Percentiles rank a stretch among this genome's conserved stretches.
These are phyloP conservation scores for Spea hammondii DNA, from an alignment of 2,797 vertebrate species.

Conservation along the genomic window DNA sequence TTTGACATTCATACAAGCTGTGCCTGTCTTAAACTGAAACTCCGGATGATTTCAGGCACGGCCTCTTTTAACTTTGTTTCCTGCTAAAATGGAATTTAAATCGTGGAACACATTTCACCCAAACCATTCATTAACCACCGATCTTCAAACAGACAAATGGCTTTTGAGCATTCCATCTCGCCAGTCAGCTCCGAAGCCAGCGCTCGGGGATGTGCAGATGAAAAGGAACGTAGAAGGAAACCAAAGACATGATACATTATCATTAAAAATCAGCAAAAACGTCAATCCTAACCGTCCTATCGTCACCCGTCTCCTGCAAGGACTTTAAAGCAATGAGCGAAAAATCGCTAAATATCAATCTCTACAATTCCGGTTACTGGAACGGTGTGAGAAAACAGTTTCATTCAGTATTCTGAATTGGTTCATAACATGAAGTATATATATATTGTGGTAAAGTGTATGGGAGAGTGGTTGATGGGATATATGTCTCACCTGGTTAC, in stretches of 20 bases:
- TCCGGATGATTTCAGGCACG: constrained; percentile 28
- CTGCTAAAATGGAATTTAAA: constrained; percentile 37
- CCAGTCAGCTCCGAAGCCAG: constrained; percentile 11
- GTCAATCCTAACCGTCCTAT: background rate
- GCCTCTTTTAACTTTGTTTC: constrained; percentile 13
- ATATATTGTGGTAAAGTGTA: too few species aligned
- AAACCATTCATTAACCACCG: constrained; percentile 44
- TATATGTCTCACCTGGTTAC: too few species aligned
- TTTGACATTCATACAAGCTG: constrained; percentile 29
- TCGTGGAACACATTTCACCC: constrained; percentile 24
- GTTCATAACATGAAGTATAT: too few species aligned
- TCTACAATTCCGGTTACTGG: background rate
- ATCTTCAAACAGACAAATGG: constrained; percentile 31
- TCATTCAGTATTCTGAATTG: too few species aligned
- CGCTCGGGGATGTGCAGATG: constrained; percentile 14
- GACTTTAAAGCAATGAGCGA: background rate
- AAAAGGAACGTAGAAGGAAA: background rate
- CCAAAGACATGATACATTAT: constrained; percentile 19
- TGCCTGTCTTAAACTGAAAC: constrained; percentile 11
- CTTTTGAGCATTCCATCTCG: constrained; percentile 16
- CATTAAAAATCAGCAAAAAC: constrained; percentile 35
- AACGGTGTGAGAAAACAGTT: too few species aligned
- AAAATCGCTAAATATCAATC: background rate
- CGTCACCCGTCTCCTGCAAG: background rate
- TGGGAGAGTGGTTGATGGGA: too few species aligned